Evolutionary conservation across 2,797 vertebrate genomes (phyloP), one percentile per base, ranked within the genome.

Genomic region (Mormyrops boulengeri): DNA sequence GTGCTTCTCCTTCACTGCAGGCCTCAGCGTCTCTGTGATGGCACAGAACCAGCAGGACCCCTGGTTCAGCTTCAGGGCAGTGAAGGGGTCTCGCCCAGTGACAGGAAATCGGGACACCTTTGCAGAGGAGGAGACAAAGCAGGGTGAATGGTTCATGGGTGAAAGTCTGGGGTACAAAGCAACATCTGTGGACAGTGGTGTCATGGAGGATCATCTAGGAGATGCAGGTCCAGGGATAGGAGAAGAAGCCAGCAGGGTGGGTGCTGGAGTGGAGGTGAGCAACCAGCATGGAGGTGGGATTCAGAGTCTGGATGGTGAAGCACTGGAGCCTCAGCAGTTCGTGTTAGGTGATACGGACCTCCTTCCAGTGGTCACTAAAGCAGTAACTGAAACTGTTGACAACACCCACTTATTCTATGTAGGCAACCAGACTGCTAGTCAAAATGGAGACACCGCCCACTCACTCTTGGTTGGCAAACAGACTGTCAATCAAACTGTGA

Each of bases 1-100:
- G 0, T 49, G 44, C 49, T 53, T 87, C 30, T 60, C 14, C 19
- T 91, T 2, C 88, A 14, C 90, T 91, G 30, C 53, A 95, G 94
- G 89, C 88, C 38, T 80, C 82, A 90, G 88, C 53, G 47, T 88
- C 17, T 38, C 88, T 38, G 69, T 88, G 12, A 41, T 50, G 47
- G 88, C 88, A 17, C 91, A 85, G 38, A 85, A 49, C 87, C 89
- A 92, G 38, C 88, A 6, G 9, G 60, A 89, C 19, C 55, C 85
- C 30, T 89, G 12, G 88, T 82, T 85, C 55, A 89, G 89, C 7
- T 60, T 47, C 86, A 93, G 55, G 85, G 69, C 19, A n/a, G 60
- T 90, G 69, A 52, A 19, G 30, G 2, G 88, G 22, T 49, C 77
- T 50, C 44, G 14, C 1, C 41, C 57, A 66, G 5, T 14, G 9